Evolutionary conservation across 2,888 invertebrate genomes (phyloP), one percentile per base, ranked within the genome.

Genomic region (Limnephilus auricula): DNA sequence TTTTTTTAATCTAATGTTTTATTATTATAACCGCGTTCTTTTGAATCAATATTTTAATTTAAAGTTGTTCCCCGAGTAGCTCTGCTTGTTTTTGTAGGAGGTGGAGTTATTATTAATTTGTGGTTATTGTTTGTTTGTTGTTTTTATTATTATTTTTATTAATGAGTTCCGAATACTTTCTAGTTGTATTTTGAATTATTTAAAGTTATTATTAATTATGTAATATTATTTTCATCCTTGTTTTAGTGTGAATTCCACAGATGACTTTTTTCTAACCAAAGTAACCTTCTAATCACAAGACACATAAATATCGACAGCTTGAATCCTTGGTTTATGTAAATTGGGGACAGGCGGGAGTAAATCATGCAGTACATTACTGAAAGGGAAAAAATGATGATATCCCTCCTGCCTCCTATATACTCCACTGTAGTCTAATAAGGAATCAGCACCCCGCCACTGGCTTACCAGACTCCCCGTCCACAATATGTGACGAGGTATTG

Each of bases 401-500:
- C 83, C 50, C 79, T 32, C n/a, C 65, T 65, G 84, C 34, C 83
- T 50, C 89, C 25, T 65, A 88, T 90, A 88, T 88, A 87, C 80
- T 86, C 37, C 65, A 65, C 83, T 83, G 88, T 91, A 83, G 88
- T 85, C 90, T 92, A 92, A 92, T 92, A 92, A 92, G 87, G 89
- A 92, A 92, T 91, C 92, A 91, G 89, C 65, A 65, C 65, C 65
- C 65, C 65, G 86, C 90, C 91, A 50, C 84, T 65, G 79, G 90
- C 91, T 92, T 92, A 92, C 92, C 31, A 50, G 30, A 79, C 91
- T 91, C 92, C 90, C 91, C 88, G 88, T 79, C 90, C 92, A 91
- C 92, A 92, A 92, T 84, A 88, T 92, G 90, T 85, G 92, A 92
- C 89, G 90, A 90, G 89, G 91, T 92, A 92, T 92, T 91, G 91